Percentiles rank a stretch among this genome's conserved stretches.
phyloP scores from a whole-genome alignment of 2,113 vertebrate genomes.

The Corvus moneduloides region DNA sequence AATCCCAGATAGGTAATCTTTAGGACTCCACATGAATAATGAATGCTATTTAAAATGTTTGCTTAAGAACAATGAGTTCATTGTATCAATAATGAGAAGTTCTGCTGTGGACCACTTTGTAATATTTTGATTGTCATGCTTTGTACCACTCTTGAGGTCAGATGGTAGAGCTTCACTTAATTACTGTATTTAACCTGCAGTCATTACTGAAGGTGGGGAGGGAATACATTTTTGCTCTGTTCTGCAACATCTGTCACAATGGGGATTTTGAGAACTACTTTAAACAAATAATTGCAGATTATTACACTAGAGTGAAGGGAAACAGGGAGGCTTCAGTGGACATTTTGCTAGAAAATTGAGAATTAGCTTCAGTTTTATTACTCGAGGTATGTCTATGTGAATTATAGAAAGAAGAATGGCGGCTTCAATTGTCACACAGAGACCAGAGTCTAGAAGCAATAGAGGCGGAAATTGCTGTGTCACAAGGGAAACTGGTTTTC shows the following conservation, averaged over 20 bases:
- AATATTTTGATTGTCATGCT: not conserved
- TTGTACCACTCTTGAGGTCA: not conserved
- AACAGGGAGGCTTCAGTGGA: not conserved
- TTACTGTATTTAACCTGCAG: not conserved
- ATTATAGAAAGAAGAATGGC: not conserved
- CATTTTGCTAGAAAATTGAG: not conserved
- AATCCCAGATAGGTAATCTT: not conserved
- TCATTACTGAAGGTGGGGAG: not conserved
- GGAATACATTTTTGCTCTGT: not conserved
- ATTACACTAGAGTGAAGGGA: not conserved
- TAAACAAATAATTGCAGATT: not conserved
- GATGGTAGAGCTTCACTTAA: not conserved
- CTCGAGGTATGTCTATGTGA: not conserved
- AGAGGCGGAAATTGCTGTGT: not conserved
- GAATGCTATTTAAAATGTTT: slow-evolving; percentile 30
- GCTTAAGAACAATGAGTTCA: not conserved
- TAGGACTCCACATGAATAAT: not conserved
- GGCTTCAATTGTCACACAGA: not conserved
- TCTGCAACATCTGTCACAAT: not conserved
- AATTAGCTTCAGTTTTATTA: slow-evolving; percentile 7
- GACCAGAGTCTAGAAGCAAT: not conserved
- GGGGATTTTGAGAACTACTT: not conserved
- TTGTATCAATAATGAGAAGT: not conserved
- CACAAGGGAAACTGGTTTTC: not conserved
- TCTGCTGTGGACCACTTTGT: not conserved